Conservation (phyloP, 2,797 vertebrate species). For the Halcyon chelicuti region DNA sequence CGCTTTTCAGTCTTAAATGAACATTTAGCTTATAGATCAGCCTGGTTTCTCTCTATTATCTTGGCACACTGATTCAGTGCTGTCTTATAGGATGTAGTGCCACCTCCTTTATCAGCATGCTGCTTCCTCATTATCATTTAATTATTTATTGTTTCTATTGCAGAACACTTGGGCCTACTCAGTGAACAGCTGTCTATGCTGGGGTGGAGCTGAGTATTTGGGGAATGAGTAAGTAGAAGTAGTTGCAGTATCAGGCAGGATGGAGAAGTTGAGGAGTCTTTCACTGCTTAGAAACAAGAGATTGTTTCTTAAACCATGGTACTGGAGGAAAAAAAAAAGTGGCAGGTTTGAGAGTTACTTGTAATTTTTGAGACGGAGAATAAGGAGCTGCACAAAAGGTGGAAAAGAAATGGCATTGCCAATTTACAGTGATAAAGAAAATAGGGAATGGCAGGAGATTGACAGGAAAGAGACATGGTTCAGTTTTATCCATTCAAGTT, state of each 20-base stretch:
- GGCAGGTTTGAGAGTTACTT: not conserved
- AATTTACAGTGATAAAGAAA: not conserved
- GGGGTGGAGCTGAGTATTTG: constrained; percentile 60
- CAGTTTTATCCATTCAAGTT: not conserved
- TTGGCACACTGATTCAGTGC: constrained; percentile 47
- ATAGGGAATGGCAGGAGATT: not conserved
- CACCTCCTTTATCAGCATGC: constrained; percentile 63
- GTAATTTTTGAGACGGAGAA: not conserved
- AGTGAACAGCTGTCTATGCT: constrained; percentile 67
- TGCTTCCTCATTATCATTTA: constrained; percentile 69
- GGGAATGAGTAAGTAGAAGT: constrained; percentile 52
- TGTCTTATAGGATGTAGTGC: constrained; percentile 64
- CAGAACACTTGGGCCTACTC: constrained; percentile 67
- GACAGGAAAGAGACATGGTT: not conserved
- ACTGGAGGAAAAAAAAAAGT: not conserved
- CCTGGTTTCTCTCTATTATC: constrained; percentile 30
- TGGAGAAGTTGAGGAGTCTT: constrained; percentile 24
- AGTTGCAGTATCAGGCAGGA: constrained; percentile 24
- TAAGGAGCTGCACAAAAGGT: not conserved
- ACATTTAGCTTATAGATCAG: constrained; percentile 28
- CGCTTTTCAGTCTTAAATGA: constrained; percentile 4
- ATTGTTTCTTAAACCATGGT: not conserved
- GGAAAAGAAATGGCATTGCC: not conserved
- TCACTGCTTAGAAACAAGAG: not conserved
- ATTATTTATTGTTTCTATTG: constrained; percentile 72